Evolutionary conservation across 2,888 invertebrate genomes (phyloP).

Genomic region (Dastarcus helophoroides): DNA sequence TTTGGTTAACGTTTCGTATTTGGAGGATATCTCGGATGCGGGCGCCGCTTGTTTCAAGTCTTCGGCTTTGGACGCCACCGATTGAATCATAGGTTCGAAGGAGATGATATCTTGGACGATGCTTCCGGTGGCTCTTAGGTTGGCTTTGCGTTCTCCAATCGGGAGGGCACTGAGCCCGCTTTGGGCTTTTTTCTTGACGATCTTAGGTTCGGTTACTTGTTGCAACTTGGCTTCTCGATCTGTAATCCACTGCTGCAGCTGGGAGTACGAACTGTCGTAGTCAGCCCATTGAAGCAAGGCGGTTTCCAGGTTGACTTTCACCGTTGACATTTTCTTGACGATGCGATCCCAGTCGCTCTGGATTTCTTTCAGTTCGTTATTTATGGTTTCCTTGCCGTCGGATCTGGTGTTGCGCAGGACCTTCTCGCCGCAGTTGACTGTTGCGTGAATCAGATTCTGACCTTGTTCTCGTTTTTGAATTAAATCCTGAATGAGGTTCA

Average conservation of each 20-base stretch:
- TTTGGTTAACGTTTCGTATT: slow-evolving; percentile 81
- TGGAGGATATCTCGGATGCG: slow-evolving; percentile 81
- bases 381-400: slow-evolving; percentile 79
- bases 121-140: slow-evolving; percentile 81
- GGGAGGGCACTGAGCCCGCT: slow-evolving; percentile 68
- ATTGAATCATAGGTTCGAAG: slow-evolving; percentile 95
- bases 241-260: slow-evolving; percentile 87
- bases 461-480: slow-evolving; percentile 75
- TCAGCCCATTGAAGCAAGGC: slow-evolving; percentile 91
- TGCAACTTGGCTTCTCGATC: slow-evolving; percentile 87
- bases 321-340: slow-evolving; percentile 82
- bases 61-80: slow-evolving; percentile 85
- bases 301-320: slow-evolving; percentile 84
- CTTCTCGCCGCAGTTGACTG: slow-evolving; percentile 84
- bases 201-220: slow-evolving; percentile 78
- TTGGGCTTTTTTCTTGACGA: slow-evolving; percentile 65
- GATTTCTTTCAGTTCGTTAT: slow-evolving; percentile 75
- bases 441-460: slow-evolving; percentile 73
- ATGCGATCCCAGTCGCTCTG: slow-evolving; percentile 88
- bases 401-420: slow-evolving; percentile 77
- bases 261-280: slow-evolving; percentile 86
- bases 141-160: slow-evolving; percentile 78
- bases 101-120: slow-evolving; percentile 94
- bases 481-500: slow-evolving; percentile 70
- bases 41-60: slow-evolving; percentile 85